These are phyloP conservation scores for Chloroceryle inda DNA, from an alignment of 2,797 vertebrate species.

Conservation along the genomic window DNA sequence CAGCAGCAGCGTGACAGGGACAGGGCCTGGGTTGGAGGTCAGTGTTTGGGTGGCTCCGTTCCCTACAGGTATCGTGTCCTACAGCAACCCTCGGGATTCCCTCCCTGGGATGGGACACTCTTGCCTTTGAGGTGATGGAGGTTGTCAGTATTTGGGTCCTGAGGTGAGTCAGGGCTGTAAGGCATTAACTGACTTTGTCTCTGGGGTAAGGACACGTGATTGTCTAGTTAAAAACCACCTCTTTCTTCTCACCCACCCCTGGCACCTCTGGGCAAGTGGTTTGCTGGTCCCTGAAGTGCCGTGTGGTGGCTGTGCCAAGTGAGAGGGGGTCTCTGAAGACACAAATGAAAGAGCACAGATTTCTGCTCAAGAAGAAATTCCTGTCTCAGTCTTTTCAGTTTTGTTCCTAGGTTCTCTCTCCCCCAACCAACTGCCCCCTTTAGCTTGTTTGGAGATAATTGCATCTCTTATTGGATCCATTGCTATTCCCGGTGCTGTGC, in stretches of 20 bases:
- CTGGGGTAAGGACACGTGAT: not conserved
- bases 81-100: not conserved
- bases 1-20: not conserved
- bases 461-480: not conserved
- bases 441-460: not conserved
- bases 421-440: not conserved
- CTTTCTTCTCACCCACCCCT: not conserved
- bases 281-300: not conserved
- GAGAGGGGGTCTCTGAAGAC: not conserved
- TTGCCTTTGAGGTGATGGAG: not conserved
- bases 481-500: not conserved
- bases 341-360: not conserved
- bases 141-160: not conserved
- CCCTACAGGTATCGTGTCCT: fast-evolving
- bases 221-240: not conserved
- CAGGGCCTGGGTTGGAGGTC: not conserved
- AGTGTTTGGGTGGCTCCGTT: fast-evolving
- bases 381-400: not conserved
- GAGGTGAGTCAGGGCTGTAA: not conserved
- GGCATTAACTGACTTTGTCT: not conserved
- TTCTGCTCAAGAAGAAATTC: not conserved
- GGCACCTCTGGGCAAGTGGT: not conserved
- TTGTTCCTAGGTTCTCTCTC: not conserved
- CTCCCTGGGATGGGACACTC: not conserved
- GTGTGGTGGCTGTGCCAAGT: not conserved